Evolutionary conservation across 2,888 invertebrate genomes (phyloP), one percentile per base, ranked within the genome.

Genomic region (Cordilura impudica): DNA sequence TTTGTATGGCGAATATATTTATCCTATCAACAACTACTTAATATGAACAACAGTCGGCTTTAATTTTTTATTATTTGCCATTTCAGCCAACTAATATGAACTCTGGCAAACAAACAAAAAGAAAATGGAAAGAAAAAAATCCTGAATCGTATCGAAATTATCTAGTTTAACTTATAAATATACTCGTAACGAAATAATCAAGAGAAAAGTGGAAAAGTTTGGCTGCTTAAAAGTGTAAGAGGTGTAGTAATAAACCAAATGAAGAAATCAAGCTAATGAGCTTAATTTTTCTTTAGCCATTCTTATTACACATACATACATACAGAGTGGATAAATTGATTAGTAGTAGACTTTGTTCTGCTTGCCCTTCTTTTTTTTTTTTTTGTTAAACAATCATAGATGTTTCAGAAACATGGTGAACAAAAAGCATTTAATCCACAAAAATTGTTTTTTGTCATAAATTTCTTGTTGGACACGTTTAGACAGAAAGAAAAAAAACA

Each of bases 121-220:
- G 12, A 29, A 31, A 16, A 39, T 14, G 3, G 35, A 43, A 39
- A 45, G 2, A 47, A 63, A 65, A 45, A 19, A 71, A 39, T n/a
- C n/a, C n/a, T 6, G 21, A 70, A 70, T 61, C 67, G 61, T 61
- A 67, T 63, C 69, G 74, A 74, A 78, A 77, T 78, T 78, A 60
- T 78, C 74, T 47, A 39, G 73, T 74, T 70, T 65, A 78, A 79
- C 75, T 79, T 75, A 19, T 39, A 26, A 6, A 4, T 66, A 63
- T 75, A n/a, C n/a, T n/a, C n/a, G n/a, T n/a, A 79, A 79, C 71
- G 71, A 75, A 75, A 79, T 79, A 79, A 79, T 79, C 71, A 79
- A 70, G 61, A 71, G 61, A 71, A 75, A 79, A 79, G 79, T 79
- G 79, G 79, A 79, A 79, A 79, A 79, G 79, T 79, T 79, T 79